Evolutionary conservation across 92 coral and sea anemone species (phyloP).

Genomic region (Isaurus tuberculatus): DNA sequence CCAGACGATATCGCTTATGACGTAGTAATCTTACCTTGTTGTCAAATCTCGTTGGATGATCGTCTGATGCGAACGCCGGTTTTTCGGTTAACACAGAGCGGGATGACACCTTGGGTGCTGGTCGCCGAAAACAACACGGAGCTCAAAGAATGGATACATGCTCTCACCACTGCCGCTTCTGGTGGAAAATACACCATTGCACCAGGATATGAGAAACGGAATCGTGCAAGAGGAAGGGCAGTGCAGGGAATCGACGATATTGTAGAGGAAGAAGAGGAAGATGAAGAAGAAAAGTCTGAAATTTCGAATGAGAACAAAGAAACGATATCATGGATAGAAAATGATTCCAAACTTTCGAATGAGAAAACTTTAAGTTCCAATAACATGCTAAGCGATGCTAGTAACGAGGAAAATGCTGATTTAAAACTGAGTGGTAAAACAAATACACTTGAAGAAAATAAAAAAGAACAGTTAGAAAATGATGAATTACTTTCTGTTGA

Average conservation of each 20-base stretch:
- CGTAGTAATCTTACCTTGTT: slow-evolving; percentile 92
- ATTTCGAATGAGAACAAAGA: not conserved
- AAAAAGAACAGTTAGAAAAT: not conserved
- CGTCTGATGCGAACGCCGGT: slow-evolving; percentile 94
- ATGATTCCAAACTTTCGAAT: not conserved
- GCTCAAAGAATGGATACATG: slow-evolving; percentile 96
- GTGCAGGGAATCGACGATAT: slow-evolving; percentile 76
- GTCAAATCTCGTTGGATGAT: slow-evolving; percentile 97
- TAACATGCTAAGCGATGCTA: not conserved
- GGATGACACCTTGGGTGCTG: slow-evolving; percentile 96
- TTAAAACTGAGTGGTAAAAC: not conserved
- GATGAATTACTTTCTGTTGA: not conserved
- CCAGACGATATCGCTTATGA: slow-evolving; percentile 96
- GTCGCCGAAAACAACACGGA: slow-evolving; percentile 85
- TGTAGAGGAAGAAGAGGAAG: slow-evolving; percentile 65
- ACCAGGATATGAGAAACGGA: slow-evolving; percentile 50
- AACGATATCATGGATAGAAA: not conserved
- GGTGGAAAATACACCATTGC: slow-evolving; percentile 78
- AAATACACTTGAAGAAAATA: not conserved
- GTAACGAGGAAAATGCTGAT: not conserved
- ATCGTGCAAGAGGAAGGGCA: slow-evolving; percentile 45
- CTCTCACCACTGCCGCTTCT: slow-evolving; percentile 90
- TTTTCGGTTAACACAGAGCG: slow-evolving; percentile 92
- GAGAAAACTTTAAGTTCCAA: not conserved
- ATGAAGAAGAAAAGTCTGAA: slow-evolving; percentile 59